Evolutionary conservation across 92 coral and sea anemone species (phyloP), one percentile per base, ranked within the genome.

Genomic region (Zoanthus sociatus): DNA sequence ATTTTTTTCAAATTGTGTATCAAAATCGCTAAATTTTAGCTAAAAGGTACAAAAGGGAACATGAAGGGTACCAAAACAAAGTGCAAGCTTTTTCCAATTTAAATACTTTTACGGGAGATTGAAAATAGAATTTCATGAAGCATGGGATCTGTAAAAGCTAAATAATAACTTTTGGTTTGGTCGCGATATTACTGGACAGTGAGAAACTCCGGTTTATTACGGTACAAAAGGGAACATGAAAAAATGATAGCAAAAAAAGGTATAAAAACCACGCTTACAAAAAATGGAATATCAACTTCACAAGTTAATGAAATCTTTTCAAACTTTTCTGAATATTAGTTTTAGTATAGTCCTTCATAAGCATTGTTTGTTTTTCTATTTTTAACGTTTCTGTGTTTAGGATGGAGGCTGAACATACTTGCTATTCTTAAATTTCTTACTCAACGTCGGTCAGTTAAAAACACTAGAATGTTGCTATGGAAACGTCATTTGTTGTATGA

Each of bases 401-500:
- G n/a, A 63, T 63, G 69, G 5, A 63, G 69, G 69, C 20, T 63
- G 69, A 63, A 63, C 18, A 63, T 12, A 63, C 69, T 63, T 63
- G 69, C 69, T 63, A 63, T 63, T 63, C n/a, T 63, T 16, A 63
- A 20, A 14, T 63, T 63, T 66, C 71, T 66, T 66, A 26, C 71
- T 66, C 71, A 66, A 66, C 71, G 18, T 66, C 5, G 71, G 71
- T 20, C 71, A 66, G 37, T 66, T 66, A 66, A 66, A 66, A 66
- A n/a, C 71, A 9, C 71, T 66, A 66, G 71, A 66, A 21, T 66
- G 71, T 26, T 66, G 71, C 71, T 66, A 66, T 66, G 42, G 71
- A 66, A 66, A 66, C 10, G 71, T 2, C 31, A 66, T 66, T 66
- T 66, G 71, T 20, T 66, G 30, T 66, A 7, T 66, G 71, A 20